Evolutionary conservation across 2,888 invertebrate genomes (phyloP).

Genomic region (Spialia ferax): DNA sequence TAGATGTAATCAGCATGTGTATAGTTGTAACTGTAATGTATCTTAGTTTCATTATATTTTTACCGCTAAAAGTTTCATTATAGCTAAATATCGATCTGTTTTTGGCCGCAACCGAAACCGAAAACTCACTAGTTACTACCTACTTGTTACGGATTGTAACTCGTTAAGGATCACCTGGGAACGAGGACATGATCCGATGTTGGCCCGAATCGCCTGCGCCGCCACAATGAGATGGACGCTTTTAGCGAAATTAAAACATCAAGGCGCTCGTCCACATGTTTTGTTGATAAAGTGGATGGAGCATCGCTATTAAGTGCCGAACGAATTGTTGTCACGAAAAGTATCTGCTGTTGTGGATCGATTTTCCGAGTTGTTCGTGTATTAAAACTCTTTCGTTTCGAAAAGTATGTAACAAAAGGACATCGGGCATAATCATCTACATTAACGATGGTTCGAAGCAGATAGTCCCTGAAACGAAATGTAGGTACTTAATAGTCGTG

Average conservation of each 20-base stretch:
- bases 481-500: too few relatives aligned
- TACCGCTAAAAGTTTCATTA: too few relatives aligned
- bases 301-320: neutral
- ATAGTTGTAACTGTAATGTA: too few relatives aligned
- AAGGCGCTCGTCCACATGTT: slow-evolving; percentile 62
- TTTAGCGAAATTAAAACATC: slow-evolving; percentile 81
- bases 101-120: too few relatives aligned
- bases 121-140: neutral
- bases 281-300: slow-evolving; percentile 64
- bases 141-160: slow-evolving; percentile 24
- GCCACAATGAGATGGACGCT: slow-evolving; percentile 80
- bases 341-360: neutral
- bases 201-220: slow-evolving; percentile 63
- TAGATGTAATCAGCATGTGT: too few relatives aligned
- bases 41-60: too few relatives aligned
- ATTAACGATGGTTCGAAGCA: too few relatives aligned
- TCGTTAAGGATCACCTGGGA: slow-evolving; percentile 43
- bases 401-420: too few relatives aligned
- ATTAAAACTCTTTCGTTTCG: too few relatives aligned
- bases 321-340: neutral
- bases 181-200: slow-evolving; percentile 53
- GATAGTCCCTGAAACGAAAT: too few relatives aligned
- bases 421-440: too few relatives aligned
- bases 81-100: too few relatives aligned
- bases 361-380: neutral